Base-by-base conservation (phyloP, 2,113 vertebrate species). In the Cyanistes caeruleus region DNA sequence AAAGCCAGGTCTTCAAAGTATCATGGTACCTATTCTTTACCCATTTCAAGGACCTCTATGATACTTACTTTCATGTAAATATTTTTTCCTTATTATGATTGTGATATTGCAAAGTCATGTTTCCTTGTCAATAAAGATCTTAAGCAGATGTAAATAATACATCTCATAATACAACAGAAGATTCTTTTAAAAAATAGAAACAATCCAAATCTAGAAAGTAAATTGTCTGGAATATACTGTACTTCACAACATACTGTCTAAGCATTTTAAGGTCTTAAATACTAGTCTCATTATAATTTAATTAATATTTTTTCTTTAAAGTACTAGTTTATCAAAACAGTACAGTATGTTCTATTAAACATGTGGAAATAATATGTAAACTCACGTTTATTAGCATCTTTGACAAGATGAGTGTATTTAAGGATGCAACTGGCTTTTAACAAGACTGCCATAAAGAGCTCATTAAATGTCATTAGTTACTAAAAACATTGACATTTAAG, bases 401-500 rank as follows among this genome's bases (percentile, higher is more conserved):
- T 31, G 63, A 55, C n/a, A 69, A 73, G 46, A 68, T 60, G 13
- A 76, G 9, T 41, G 13, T 33, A 65, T 67, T 83, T 85, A 91
- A 87, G 84, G 78, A 87, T 9, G 7, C 64, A 95, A 79, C 48
- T 70, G 67, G 35, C 64, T 84, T 78, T 85, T 83, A 93, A 89
- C 9, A 49, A 83, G 46, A 69, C 18, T 74, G 46, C 33, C 20
- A 69, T 46, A 62, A 31, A n/a, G 82, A 67, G 37, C 73, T 94
- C 65, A 93, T 80, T 91, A 84, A 56, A 58, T 68, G 39, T 60
- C 44, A 90, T 68, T 94, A 91, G 58, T 72, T 41, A 81, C 46
- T 89, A 68, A 64, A 90, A 95, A 80, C 72, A 89, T 46, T 91
- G 78, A 93, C 79, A 93, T 89, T 96, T 90, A 89, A 87, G 74